Evolutionary conservation across 2,113 vertebrate genomes (phyloP).

Genomic region (Beaufortia kweichowensis): DNA sequence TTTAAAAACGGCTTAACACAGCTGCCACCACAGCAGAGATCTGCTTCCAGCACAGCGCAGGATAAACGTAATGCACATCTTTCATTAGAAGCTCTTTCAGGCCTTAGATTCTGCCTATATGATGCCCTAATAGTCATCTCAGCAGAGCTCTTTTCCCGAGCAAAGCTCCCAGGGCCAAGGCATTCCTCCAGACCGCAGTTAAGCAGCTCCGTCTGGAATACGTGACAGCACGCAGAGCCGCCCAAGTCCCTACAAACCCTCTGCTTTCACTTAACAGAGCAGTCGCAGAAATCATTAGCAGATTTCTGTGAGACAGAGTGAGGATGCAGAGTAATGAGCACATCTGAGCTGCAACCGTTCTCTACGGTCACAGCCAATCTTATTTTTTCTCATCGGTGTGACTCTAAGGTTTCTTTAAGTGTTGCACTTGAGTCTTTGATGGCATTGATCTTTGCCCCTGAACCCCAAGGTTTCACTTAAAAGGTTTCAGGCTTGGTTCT

Average conservation of each 20-base stretch:
- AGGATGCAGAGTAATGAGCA: constrained; percentile 19
- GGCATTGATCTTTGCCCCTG: background rate
- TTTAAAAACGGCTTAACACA: background rate
- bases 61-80: constrained; percentile 58
- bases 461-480: background rate
- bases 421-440: background rate
- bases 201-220: constrained; percentile 75
- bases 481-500: background rate
- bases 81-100: constrained; percentile 59
- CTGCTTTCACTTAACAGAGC: constrained; percentile 72
- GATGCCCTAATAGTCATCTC: constrained; percentile 38
- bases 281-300: constrained; percentile 72
- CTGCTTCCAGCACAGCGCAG: constrained; percentile 42
- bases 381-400: background rate
- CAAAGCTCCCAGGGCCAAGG: constrained; percentile 61
- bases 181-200: constrained; percentile 70
- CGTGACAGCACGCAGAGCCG: constrained; percentile 71
- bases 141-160: constrained; percentile 43
- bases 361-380: background rate
- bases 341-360: background rate
- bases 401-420: background rate
- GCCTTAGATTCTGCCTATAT: constrained; percentile 6
- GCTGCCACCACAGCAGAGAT: constrained; percentile 58
- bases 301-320: constrained; percentile 56
- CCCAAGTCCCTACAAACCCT: constrained; percentile 63